phyloP scores from a whole-genome alignment of 2,113 vertebrate species.

The Anseranas semipalmata region DNA sequence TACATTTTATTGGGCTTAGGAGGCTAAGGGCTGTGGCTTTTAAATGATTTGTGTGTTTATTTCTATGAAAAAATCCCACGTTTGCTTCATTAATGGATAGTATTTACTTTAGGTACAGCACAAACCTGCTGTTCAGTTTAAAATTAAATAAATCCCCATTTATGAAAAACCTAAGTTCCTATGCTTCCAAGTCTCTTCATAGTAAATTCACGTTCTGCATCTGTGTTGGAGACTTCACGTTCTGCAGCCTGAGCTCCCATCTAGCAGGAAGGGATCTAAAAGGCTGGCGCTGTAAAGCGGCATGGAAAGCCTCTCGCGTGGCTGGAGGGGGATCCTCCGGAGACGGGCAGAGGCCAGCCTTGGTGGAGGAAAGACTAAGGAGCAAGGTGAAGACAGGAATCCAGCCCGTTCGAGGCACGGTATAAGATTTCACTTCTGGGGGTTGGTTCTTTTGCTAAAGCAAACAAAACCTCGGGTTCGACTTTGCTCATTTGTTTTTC shows the following conservation, averaged over 20 bases:
- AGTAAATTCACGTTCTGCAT: background rate
- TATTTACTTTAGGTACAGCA: background rate
- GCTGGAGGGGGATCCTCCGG: background rate
- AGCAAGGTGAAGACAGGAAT: conserved; percentile 7
- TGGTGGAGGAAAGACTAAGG: background rate
- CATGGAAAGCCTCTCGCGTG: background rate
- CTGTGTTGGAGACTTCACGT: background rate
- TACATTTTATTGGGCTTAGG: background rate
- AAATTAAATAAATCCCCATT: conserved; percentile 1
- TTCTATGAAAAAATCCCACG: background rate
- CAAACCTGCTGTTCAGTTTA: background rate
- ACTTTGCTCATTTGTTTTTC: background rate
- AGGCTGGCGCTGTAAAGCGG: background rate
- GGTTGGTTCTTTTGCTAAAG: background rate
- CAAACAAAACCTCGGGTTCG: background rate
- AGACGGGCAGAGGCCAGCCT: background rate
- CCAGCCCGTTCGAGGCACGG: background rate
- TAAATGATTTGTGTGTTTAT: background rate
- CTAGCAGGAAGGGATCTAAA: background rate
- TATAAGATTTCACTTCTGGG: conserved; percentile 14
- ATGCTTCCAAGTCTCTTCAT: background rate
- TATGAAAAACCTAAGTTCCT: background rate
- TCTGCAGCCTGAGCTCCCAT: background rate
- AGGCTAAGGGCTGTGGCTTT: background rate
- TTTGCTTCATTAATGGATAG: background rate